phyloP scores from a whole-genome alignment of 2,797 vertebrate species.

The Etheostoma nigrum region DNA sequence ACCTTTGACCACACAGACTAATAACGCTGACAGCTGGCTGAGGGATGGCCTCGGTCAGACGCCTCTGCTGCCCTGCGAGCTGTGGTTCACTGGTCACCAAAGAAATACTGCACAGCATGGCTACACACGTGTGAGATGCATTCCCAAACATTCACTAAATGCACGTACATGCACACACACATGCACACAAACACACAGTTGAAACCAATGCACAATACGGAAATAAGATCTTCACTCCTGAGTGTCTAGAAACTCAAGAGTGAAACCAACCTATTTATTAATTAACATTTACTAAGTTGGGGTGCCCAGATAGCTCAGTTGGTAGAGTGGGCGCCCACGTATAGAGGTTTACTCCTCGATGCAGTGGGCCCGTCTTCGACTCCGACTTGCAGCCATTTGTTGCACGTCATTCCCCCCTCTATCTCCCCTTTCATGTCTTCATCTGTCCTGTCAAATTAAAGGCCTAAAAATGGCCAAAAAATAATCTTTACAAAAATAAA shows the following conservation, averaged over 20 bases:
- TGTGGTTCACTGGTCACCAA: constrained; percentile 71
- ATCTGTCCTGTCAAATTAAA: too few species aligned
- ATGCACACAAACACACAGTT: neutral
- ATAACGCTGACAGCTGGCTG: constrained; percentile 77
- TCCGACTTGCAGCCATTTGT: too few species aligned
- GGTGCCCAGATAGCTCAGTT: too few species aligned
- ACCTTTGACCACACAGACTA: constrained; percentile 74
- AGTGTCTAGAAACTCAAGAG: constrained; percentile 16
- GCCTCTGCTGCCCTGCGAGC: constrained; percentile 70
- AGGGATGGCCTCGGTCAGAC: constrained; percentile 79
- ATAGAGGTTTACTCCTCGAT: too few species aligned
- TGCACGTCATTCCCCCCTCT: too few species aligned
- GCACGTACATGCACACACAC: neutral
- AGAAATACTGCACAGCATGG: constrained; percentile 49
- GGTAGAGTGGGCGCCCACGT: too few species aligned
- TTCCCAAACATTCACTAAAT: constrained; percentile 36
- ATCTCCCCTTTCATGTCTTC: too few species aligned
- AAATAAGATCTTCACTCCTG: neutral
- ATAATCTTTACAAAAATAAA: too few species aligned
- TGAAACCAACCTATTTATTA: constrained; percentile 4
- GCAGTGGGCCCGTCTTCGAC: too few species aligned
- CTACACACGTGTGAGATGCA: constrained; percentile 31
- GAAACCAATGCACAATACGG: too few species aligned
- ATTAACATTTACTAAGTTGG: constrained; percentile 19
- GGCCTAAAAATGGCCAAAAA: too few species aligned